Evolutionary conservation across 2,797 vertebrate species (phyloP).

Genomic region (Coregonus ussuriensis): DNA sequence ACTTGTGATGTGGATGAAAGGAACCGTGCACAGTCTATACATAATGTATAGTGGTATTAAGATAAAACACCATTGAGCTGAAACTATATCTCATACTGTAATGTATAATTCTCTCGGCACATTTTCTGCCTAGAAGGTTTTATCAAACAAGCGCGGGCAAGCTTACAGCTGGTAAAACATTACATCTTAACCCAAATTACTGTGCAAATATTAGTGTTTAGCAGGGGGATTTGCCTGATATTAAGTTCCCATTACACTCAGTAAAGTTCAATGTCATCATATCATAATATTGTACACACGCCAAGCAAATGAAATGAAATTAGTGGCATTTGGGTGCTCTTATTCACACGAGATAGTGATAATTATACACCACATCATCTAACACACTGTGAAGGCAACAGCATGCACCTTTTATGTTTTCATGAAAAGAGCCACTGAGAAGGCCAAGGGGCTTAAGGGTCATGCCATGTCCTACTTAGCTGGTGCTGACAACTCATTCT

Average conservation of each 20-base stretch:
- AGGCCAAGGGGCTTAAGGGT: conserved; percentile 21
- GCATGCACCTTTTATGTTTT: neutral
- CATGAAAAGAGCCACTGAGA: too few relatives aligned
- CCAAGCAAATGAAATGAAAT: neutral
- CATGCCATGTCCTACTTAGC: conserved; percentile 46
- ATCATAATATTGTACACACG: neutral
- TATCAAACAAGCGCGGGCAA: neutral
- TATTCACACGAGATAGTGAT: too few relatives aligned
- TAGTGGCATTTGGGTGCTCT: conserved; percentile 11
- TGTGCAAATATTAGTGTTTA: neutral
- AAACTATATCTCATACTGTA: neutral
- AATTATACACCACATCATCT: conserved; percentile 19
- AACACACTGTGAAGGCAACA: conserved; percentile 13
- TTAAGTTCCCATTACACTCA: conserved; percentile 7
- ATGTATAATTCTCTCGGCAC: neutral
- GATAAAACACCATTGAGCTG: neutral
- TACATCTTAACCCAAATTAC: neutral
- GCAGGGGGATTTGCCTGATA: neutral
- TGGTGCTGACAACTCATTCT: conserved; percentile 43
- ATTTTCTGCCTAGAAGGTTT: neutral
- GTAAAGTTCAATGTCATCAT: neutral
- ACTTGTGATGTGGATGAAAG: neutral
- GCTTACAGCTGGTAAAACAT: conserved; percentile 2
- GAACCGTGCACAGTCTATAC: neutral
- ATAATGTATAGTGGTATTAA: neutral